phyloP scores from a whole-genome alignment of 2,888 invertebrate species.

The Noctua comes region DNA sequence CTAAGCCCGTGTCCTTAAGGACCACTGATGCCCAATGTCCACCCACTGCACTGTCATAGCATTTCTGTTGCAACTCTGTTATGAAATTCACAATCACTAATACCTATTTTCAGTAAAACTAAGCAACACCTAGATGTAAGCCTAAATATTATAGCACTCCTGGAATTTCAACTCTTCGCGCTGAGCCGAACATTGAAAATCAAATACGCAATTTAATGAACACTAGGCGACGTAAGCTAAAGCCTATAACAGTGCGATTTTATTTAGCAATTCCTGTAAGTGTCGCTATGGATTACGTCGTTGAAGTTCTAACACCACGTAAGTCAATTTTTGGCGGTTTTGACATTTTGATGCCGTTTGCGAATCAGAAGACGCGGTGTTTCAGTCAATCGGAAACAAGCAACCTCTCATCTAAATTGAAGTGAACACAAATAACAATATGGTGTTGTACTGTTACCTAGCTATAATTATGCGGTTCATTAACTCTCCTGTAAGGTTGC shows the following conservation, averaged over 20 bases:
- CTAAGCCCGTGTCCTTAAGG: neutral
- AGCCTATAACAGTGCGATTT: neutral
- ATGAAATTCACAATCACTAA: neutral
- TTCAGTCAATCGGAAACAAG: no score
- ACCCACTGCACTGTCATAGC: neutral
- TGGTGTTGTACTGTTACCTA: no score
- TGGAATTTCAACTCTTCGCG: neutral
- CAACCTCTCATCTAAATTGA: no score
- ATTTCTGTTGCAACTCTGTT: neutral
- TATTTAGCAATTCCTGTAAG: neutral
- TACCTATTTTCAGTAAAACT: neutral
- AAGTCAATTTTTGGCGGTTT: no score
- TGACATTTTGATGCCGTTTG: no score
- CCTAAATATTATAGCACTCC: neutral
- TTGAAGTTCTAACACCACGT: no score
- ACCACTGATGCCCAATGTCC: neutral
- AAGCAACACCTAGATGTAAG: neutral
- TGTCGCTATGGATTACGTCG: no score
- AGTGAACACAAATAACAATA: no score
- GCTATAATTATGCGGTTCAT: no score
- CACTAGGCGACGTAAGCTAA: neutral
- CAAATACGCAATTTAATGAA: neutral
- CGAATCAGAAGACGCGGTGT: no score
- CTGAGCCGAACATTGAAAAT: neutral
- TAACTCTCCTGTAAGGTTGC: neutral